A percentile compares a stretch with the other conserved stretches of the same genome.
These are phyloP conservation scores for Cecidostiba fungosa DNA, from an alignment of 2,888 invertebrate species.

Conservation along the genomic window DNA sequence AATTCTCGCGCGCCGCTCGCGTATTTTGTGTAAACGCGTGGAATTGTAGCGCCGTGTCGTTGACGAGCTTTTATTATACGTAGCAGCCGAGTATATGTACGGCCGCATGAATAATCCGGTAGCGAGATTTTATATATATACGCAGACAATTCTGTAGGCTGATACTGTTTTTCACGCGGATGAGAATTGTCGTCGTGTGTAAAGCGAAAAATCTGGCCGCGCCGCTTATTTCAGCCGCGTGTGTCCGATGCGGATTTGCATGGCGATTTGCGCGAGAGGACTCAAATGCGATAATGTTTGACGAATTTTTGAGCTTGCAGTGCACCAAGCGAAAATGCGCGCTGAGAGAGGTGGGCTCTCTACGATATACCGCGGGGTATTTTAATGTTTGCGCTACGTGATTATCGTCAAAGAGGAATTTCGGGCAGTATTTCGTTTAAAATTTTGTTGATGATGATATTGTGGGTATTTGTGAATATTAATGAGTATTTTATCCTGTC, in stretches of 20 bases:
- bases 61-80: slow-evolving; percentile 48
- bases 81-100: not conserved
- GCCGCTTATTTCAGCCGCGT: not conserved
- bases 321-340: not conserved
- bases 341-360: not conserved
- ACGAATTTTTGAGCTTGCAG: slow-evolving; percentile 17
- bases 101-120: slow-evolving; percentile 48
- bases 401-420: not conserved
- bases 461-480: not conserved
- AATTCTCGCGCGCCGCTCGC: slow-evolving; percentile 35
- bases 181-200: slow-evolving; percentile 28
- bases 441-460: not conserved
- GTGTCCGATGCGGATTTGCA: not conserved
- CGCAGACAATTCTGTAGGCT: not conserved
- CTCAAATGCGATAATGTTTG: slow-evolving; percentile 13
- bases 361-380: not conserved
- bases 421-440: not conserved
- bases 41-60: not conserved
- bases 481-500: not conserved
- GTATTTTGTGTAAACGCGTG: slow-evolving; percentile 44
- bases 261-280: not conserved
- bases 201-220: slow-evolving; percentile 39
- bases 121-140: not conserved
- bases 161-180: slow-evolving; percentile 29
- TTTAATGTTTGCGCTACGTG: not conserved